Percentiles rank a stretch among this genome's conserved stretches.
phyloP scores from a whole-genome alignment of 35 echinoderm and acorn worm genomes.

The Amphiura filiformis region DNA sequence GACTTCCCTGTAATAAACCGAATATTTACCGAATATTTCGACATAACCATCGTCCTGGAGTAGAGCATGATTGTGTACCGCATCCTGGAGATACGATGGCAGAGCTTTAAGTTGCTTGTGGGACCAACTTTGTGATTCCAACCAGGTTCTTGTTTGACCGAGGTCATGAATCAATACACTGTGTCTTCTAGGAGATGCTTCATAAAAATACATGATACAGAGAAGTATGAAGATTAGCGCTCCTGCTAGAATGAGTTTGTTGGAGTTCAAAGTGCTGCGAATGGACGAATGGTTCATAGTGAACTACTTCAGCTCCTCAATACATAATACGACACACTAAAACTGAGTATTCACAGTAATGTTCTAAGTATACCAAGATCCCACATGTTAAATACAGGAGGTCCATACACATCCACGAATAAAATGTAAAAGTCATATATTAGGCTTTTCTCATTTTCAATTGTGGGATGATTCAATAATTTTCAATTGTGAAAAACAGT shows the following conservation, averaged over 20 bases:
- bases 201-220: not conserved
- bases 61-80: not conserved
- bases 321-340: too few species aligned
- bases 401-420: too few species aligned
- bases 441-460: too few species aligned
- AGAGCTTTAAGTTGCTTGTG: not conserved
- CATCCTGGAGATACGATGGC: not conserved
- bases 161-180: not conserved
- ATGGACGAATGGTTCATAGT: too few species aligned
- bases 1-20: not conserved
- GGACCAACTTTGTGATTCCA: not conserved
- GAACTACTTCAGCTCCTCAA: too few species aligned
- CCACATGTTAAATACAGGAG: too few species aligned
- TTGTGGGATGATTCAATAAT: too few species aligned
- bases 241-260: not conserved
- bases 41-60: not conserved
- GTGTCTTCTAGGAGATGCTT: not conserved
- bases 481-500: too few species aligned
- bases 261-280: not conserved
- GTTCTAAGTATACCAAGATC: too few species aligned
- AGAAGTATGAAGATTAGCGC: not conserved
- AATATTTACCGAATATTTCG: not conserved
- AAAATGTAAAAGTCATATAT: too few species aligned
- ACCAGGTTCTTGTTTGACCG: not conserved
- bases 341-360: too few species aligned